Base-by-base conservation (phyloP, 23 tunicate genomes). In the Aplidium turbinatum region DNA sequence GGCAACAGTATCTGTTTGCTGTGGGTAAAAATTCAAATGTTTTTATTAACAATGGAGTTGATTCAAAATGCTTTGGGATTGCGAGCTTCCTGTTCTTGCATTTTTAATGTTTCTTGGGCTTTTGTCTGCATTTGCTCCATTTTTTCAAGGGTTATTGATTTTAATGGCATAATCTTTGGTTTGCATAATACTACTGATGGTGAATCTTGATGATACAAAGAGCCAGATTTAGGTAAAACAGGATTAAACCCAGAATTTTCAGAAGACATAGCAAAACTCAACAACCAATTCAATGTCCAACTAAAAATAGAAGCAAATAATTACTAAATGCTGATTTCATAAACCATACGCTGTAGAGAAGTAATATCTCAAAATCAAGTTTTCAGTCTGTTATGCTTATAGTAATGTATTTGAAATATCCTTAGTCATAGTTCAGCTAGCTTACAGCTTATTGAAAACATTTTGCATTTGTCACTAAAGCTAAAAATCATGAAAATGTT, bases 91-190 rank as follows among this genome's bases (percentile, higher is more conserved):
- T 76, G 58, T 29, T 82, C 78, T 68, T 76, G 81, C 45, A 47
- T 50, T 63, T 90, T 77, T 38, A 83, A 38, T n/a, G 54, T 33
- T 62, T 90, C 87, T 47, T 82, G 81, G 19, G 83, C 73, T 30
- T 91, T 81, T 33, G 47, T 57, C 67, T 91, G 91, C 86, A 84
- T 91, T 84, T 84, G 74, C 68, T 91, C 97, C 80, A 91, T 79
- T 38, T 91, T 91, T 69, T 78, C 86, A 24, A 91, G 79, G 27
- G 88, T 91, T 25, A 91, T 71, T 1, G 97, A 91, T 73, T 91
- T 91, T 30, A 91, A 32, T 33, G 97, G 97, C 91, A 91, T 91
- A 48, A 91, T 91, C 58, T 91, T 91, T 0, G 97, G 97, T 53
- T 91, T 91, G 45, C 97, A 91, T 18, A 91, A 40, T 27, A 91